Evolutionary conservation across 1,140 invertebrate genomes (phyloP).

Genomic region (Araneus ventricosus): DNA sequence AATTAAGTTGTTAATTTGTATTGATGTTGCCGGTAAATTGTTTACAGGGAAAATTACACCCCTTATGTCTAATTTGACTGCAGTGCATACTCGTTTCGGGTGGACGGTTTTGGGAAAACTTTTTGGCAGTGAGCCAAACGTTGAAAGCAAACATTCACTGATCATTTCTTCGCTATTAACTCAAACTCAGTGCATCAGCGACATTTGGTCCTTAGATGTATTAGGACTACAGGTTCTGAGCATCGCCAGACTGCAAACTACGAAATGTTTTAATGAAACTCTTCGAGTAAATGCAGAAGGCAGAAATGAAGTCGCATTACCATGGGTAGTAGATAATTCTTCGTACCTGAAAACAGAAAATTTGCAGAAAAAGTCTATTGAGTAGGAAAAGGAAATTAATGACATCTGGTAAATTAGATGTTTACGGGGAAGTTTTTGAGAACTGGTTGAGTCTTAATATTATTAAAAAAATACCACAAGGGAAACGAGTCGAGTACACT

Average conservation of each 20-base stretch:
- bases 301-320: constrained; percentile 34
- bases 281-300: too few species aligned
- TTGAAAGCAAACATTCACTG: too few species aligned
- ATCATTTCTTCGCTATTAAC: too few species aligned
- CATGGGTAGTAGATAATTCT: constrained; percentile 31
- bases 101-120: too few species aligned
- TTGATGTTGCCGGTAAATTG: constrained; percentile 46
- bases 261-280: too few species aligned
- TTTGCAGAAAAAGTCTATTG: neutral
- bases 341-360: neutral
- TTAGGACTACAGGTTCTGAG: constrained; percentile 35
- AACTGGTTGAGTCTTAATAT: constrained; percentile 13
- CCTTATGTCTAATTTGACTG: neutral
- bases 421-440: constrained; percentile 30
- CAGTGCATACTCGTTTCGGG: neutral
- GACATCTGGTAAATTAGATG: too few species aligned
- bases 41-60: constrained; percentile 47
- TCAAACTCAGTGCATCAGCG: constrained; percentile 2
- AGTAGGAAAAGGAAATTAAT: constrained; percentile 53
- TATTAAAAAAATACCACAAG: constrained; percentile 3
- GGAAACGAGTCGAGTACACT: neutral
- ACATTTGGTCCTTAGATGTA: constrained; percentile 39
- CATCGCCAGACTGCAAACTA: neutral
- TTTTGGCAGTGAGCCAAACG: too few species aligned
- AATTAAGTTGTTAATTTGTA: constrained; percentile 56